Percentiles rank a stretch among this genome's conserved stretches.
phyloP scores from a whole-genome alignment of 2,888 invertebrate species.

The Rhagonycha lutea region DNA sequence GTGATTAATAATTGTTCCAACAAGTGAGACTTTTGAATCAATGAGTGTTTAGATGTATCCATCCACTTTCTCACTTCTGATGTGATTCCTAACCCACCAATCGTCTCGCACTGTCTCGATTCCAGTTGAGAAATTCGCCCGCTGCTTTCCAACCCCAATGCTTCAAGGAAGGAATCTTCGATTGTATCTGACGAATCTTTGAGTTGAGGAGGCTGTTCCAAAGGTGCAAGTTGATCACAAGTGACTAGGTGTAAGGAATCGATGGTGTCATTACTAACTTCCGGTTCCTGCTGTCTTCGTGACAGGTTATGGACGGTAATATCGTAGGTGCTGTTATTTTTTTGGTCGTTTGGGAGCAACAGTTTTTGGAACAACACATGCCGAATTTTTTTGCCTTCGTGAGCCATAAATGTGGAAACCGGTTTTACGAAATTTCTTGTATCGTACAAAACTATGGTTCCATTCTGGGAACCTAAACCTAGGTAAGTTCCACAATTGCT shows the following conservation, averaged over 20 bases:
- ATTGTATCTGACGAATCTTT: slow-evolving; percentile 4
- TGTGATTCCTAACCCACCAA: slow-evolving; percentile 17
- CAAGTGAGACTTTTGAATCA: not conserved
- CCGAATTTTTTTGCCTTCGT: slow-evolving; percentile 56
- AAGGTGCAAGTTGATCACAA: not conserved
- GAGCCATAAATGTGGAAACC: slow-evolving; percentile 57
- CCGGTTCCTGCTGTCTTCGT: not conserved
- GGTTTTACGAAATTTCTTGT: slow-evolving; percentile 59
- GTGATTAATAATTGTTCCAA: not conserved
- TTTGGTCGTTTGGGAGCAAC: not conserved
- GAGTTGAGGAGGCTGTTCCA: not conserved
- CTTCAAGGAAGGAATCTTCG: slow-evolving; percentile 45
- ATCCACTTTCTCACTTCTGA: slow-evolving; percentile 26
- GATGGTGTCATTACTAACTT: not conserved
- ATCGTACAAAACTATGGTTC: slow-evolving; percentile 61
- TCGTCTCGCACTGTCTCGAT: not conserved
- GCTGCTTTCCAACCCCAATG: slow-evolving; percentile 35
- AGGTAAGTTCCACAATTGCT: slow-evolving; percentile 55
- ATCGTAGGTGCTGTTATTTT: not conserved
- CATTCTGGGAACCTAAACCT: slow-evolving; percentile 62
- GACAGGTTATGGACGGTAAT: not conserved
- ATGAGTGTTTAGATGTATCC: slow-evolving; percentile 6
- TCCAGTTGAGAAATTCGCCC: not conserved
- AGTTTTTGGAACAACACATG: slow-evolving; percentile 56
- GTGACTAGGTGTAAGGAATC: not conserved